Percentiles rank a stretch among this genome's conserved stretches.
Evolutionary conservation across 2,113 vertebrate genomes (phyloP).

Genomic region (Kryptolebias marmoratus): DNA sequence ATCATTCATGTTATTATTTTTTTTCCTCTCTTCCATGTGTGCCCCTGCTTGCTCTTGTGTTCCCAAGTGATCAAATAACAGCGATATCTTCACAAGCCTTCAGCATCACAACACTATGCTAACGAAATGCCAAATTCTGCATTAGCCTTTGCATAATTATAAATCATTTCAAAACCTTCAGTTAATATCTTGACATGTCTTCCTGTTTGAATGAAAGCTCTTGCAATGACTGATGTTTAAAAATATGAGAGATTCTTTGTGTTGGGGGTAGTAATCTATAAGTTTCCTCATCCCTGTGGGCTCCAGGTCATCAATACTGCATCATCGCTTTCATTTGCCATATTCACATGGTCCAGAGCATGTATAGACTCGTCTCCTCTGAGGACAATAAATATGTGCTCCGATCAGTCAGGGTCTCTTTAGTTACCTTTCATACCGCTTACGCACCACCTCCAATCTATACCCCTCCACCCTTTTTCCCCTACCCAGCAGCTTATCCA

Average conservation of each 20-base stretch:
- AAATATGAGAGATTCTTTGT: slow-evolving; percentile 57
- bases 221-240: slow-evolving; percentile 32
- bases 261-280: slow-evolving; percentile 68
- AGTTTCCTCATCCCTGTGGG: slow-evolving; percentile 58
- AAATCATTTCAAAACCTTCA: slow-evolving; percentile 16
- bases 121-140: background rate
- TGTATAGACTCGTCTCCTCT: slow-evolving; percentile 50
- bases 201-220: slow-evolving; percentile 22
- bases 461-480: slow-evolving; percentile 42
- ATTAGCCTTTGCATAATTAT: background rate
- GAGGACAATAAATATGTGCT: slow-evolving; percentile 43
- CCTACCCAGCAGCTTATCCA: slow-evolving; percentile 43
- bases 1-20: slow-evolving; percentile 43
- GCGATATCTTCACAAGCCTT: slow-evolving; percentile 18
- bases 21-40: background rate
- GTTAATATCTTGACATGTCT: slow-evolving; percentile 30
- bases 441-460: slow-evolving; percentile 59
- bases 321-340: slow-evolving; percentile 66
- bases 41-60: slow-evolving; percentile 7
- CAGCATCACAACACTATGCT: background rate
- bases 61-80: slow-evolving; percentile 5
- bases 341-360: slow-evolving; percentile 48
- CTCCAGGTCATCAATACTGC: slow-evolving; percentile 65
- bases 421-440: slow-evolving; percentile 37
- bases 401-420: slow-evolving; percentile 44